A percentile compares a stretch with the other conserved stretches of the same genome.
Evolutionary conservation across 2,113 vertebrate species (phyloP).

Genomic region (Rallus limicola): DNA sequence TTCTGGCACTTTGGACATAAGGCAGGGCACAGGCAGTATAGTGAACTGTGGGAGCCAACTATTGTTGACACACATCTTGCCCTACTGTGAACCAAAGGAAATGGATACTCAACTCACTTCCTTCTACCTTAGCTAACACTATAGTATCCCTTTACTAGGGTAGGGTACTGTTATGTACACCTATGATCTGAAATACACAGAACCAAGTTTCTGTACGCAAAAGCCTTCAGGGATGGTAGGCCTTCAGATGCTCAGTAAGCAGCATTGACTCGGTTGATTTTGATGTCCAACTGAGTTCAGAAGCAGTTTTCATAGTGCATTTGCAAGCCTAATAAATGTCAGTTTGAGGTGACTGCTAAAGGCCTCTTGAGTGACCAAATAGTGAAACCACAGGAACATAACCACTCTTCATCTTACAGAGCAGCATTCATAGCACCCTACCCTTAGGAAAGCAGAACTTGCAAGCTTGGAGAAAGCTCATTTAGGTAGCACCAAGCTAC

Average conservation of each 20-base stretch:
- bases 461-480: too few species aligned
- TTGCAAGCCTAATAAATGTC: rapidly evolving
- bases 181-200: rapidly evolving
- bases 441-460: too few species aligned
- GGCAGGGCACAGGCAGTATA: rapidly evolving
- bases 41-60: rapidly evolving
- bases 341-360: rapidly evolving
- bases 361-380: background rate
- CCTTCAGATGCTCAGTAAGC: rapidly evolving
- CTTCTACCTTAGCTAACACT: background rate
- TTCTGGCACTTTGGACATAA: rapidly evolving
- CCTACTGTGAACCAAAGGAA: background rate
- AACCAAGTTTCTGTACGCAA: too few species aligned
- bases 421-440: too few species aligned
- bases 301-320: too few species aligned
- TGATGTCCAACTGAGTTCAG: too few species aligned
- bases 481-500: rapidly evolving
- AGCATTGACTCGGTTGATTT: rapidly evolving
- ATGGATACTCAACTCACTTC: rapidly evolving
- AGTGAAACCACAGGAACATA: rapidly evolving
- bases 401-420: too few species aligned
- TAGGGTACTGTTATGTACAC: too few species aligned
- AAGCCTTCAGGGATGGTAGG: rapidly evolving
- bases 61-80: too few species aligned
- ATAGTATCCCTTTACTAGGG: too few species aligned